phyloP scores from a whole-genome alignment of 1,140 invertebrate species.

The Atta colombica region DNA sequence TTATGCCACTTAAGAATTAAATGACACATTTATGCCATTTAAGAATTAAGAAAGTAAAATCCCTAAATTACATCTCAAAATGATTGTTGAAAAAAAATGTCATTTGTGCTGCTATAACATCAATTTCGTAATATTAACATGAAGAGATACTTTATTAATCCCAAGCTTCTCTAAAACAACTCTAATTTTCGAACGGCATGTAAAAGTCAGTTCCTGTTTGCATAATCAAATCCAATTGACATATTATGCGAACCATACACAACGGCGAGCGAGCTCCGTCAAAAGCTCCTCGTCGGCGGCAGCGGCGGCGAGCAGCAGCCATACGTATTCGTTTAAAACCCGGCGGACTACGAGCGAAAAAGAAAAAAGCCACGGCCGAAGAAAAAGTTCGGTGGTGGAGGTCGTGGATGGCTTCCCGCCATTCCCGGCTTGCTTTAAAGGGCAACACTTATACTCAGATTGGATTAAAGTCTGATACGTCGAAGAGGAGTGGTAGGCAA shows the following conservation, averaged over 20 bases:
- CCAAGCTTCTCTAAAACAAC: not conserved
- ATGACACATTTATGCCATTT: too few species aligned
- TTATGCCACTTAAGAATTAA: too few species aligned
- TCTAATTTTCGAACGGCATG: not conserved
- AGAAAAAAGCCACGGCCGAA: slow-evolving; percentile 43
- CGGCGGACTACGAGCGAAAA: slow-evolving; percentile 43
- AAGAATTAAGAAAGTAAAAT: not conserved
- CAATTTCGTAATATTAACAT: not conserved
- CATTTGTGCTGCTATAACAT: not conserved
- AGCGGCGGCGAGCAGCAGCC: slow-evolving; percentile 22
- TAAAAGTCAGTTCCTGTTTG: slow-evolving; percentile 18
- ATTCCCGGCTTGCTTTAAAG: slow-evolving; percentile 76
- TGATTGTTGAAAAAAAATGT: not conserved
- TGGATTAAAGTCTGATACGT: slow-evolving; percentile 82
- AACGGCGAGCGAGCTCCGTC: slow-evolving; percentile 1
- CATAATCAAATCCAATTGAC: slow-evolving; percentile 50
- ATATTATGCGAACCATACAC: slow-evolving; percentile 38
- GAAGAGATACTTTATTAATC: not conserved
- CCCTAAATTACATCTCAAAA: not conserved
- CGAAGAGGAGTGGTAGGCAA: slow-evolving; percentile 69
- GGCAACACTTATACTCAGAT: slow-evolving; percentile 79
- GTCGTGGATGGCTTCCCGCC: slow-evolving; percentile 60
- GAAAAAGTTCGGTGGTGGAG: slow-evolving; percentile 58
- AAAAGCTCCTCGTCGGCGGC: not conserved
- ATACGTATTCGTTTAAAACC: slow-evolving; percentile 57